A percentile compares a stretch with the other conserved stretches of the same genome.
These are phyloP conservation scores for Calyptomena viridis DNA, from an alignment of 2,113 vertebrate species.

Conservation along the genomic window DNA sequence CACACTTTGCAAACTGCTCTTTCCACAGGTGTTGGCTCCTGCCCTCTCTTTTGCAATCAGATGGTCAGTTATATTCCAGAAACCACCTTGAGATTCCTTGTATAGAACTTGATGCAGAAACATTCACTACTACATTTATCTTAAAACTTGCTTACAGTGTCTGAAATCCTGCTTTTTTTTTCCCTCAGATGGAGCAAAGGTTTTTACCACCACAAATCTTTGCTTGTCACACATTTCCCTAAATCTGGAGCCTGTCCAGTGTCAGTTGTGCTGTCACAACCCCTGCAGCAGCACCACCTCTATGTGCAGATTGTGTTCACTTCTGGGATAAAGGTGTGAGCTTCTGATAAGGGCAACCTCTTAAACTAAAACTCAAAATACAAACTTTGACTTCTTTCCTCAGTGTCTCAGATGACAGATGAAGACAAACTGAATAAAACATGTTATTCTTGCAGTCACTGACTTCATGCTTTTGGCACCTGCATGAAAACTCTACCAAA, in stretches of 20 bases:
- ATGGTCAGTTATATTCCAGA: background rate
- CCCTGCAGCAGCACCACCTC: background rate
- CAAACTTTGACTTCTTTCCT: background rate
- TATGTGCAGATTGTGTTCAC: background rate
- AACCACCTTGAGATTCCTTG: background rate
- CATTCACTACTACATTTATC: background rate
- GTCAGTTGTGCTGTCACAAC: background rate
- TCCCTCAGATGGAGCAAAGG: background rate
- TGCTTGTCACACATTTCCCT: background rate
- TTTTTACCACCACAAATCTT: background rate
- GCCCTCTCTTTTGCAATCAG: background rate
- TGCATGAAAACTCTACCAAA: background rate
- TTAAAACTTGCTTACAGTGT: background rate
- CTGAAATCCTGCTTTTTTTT: background rate
- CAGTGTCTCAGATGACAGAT: background rate
- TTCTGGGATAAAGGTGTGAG: background rate
- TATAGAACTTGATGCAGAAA: background rate
- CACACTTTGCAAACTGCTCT: background rate
- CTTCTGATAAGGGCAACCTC: background rate
- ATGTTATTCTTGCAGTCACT: background rate
- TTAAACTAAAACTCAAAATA: background rate
- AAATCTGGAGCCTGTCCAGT: background rate
- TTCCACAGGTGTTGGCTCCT: background rate
- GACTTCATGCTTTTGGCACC: background rate
- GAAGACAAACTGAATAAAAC: background rate